Base-by-base conservation (phyloP, 1,140 invertebrate genomes). In the Scylla paramamosain region DNA sequence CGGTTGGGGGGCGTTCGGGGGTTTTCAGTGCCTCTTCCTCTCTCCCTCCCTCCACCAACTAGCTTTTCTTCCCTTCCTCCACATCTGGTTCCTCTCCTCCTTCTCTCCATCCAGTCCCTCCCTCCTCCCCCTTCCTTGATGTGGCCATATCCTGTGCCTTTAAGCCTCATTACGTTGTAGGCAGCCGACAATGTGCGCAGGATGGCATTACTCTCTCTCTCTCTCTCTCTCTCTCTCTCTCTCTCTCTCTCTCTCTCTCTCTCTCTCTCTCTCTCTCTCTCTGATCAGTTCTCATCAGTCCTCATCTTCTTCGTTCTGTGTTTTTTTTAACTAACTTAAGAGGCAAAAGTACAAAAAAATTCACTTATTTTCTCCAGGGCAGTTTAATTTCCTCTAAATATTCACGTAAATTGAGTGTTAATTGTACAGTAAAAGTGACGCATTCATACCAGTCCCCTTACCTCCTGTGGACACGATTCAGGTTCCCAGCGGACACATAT, bases 141-240 rank as follows among this genome's bases (percentile, higher is more conserved):
- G 67, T n/a, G n/a, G 20, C 8, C 25, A 77, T 77, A 77, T 77
- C 67, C 67, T 77, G 67, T 77, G 20, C 67, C 67, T n/a, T n/a
- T 77, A n/a, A 77, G n/a, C 12, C 20, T 77, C 67, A 77, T 77
- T 77, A n/a, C 52, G 16, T 20, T 77, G 1, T n/a, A 77, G 6
- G 20, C 67, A n/a, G 1, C 67, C 67, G 67, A 77, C 67, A 77
- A 77, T 77, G 67, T n/a, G 67, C 25, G 20, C 67, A 77, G 67
- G 67, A 77, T 77, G 67, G 25, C 25, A 77, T 77, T 77, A 77
- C 67, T 77, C 67, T 77, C 67, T 77, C 67, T 77, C 67, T 77
- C 67, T 77, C 67, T 77, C 67, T 77, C 67, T 77, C 67, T 77
- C 67, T 77, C 67, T 77, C 67, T 77, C 67, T 77, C 67, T 77